A percentile compares a stretch with the other conserved stretches of the same genome.
These are phyloP conservation scores for Forpus xanthops DNA, from an alignment of 2,797 vertebrate species.

Conservation along the genomic window DNA sequence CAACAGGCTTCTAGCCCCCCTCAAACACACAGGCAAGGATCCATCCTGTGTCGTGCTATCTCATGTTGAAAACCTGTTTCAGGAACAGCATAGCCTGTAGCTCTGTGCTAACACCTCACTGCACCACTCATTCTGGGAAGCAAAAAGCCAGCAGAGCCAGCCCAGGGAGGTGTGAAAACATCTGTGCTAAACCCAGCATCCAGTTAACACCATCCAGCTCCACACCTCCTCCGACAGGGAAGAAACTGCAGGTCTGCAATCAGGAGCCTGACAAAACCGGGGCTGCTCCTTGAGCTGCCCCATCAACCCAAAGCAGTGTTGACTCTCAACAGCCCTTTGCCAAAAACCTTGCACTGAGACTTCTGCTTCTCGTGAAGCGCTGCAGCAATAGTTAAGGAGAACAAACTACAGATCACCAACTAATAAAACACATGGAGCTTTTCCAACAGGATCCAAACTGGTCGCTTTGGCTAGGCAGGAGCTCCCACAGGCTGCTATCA, in stretches of 20 bases:
- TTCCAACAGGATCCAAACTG: not conserved
- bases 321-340: not conserved
- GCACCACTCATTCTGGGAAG: not conserved
- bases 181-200: not conserved
- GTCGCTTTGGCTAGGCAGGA: not conserved
- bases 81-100: not conserved
- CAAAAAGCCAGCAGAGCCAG: not conserved
- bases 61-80: rapidly evolving
- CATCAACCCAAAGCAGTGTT: not conserved
- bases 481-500: not conserved
- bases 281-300: not conserved
- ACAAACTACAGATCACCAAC: not conserved
- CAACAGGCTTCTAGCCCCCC: not conserved
- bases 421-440: rapidly evolving
- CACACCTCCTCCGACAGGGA: not conserved
- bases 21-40: rapidly evolving
- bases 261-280: not conserved
- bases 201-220: not conserved
- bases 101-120: not conserved
- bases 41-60: rapidly evolving
- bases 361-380: not conserved
- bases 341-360: rapidly evolving
- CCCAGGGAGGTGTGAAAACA: not conserved
- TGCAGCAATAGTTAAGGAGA: not conserved
- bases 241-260: not conserved